phyloP scores from a whole-genome alignment of 2,888 invertebrate genomes.

The Psococerastis gibbosa region DNA sequence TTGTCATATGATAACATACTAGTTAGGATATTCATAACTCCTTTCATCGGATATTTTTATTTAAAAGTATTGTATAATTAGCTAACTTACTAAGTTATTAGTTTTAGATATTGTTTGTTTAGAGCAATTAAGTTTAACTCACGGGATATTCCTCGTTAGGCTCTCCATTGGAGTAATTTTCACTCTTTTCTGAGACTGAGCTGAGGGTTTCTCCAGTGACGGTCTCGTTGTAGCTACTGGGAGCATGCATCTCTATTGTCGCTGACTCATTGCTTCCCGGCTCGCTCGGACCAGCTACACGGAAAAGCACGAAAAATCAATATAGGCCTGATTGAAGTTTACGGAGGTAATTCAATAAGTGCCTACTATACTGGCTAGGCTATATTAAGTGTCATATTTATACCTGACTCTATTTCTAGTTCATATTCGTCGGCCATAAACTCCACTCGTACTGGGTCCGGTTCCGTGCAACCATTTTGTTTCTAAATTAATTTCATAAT shows the following conservation, averaged over 20 bases:
- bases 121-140: no score
- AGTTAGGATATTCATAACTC: no score
- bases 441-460: no score
- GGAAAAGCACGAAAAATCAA: conserved; percentile 33
- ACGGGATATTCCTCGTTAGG: conserved; percentile 59
- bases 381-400: neutral
- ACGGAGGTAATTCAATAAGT: no score
- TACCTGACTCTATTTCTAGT: conserved; percentile 11
- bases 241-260: conserved; percentile 93
- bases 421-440: neutral
- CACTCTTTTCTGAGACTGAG: conserved; percentile 85
- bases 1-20: no score
- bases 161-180: conserved; percentile 78
- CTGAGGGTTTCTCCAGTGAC: conserved; percentile 83
- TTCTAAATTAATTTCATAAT: no score
- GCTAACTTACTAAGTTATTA: no score
- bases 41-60: no score
- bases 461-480: no score
- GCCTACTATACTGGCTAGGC: neutral
- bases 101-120: no score
- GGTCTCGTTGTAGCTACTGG: conserved; percentile 85
- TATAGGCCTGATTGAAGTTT: no score
- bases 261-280: conserved; percentile 69
- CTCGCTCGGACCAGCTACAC: conserved; percentile 27
- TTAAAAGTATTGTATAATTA: no score